Evolutionary conservation across 2,888 invertebrate species (phyloP), one percentile per base, ranked within the genome.

Genomic region (Troides helena): DNA sequence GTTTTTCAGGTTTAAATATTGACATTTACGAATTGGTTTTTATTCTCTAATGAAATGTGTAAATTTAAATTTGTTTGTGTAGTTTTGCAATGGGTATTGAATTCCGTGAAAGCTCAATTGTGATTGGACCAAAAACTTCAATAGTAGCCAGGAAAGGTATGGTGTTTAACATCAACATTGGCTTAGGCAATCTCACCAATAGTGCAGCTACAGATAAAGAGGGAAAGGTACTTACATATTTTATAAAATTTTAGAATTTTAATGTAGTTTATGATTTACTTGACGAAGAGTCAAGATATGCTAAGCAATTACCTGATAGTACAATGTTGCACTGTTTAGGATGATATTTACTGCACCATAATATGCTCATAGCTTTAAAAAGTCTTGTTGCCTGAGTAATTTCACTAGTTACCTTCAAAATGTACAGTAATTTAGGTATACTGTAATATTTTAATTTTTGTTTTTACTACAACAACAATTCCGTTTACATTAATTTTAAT

Each of bases 81-180:
- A 95, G 95, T 7, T 99, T 99, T 92, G 98, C 96, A 0, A 99
- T 98, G 96, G 99, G 99, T 10, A 97, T 99, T 77, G 99, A 99
- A 85, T 99, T 99, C 85, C 95, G 99, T 69, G 99, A 99, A 87
- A 97, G 97, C 77, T 97, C 98, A 0, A 93, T 99, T 69, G 94
- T 98, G 0, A 97, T 99, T 80, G 97, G 97, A 0, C 97, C 98
- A 1, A 99, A 99, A 93, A 97, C 97, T 18, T 95, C 94, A 59
- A 95, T 95, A 1, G 85, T 94, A 2, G 95, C 96, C 0, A 96
- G 95, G 79, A 98, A 98, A 87, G 98, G 98, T 68, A 99, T 99
- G 99, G 96, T 98, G 0, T 99, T 99, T 83, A 99, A 99, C 85
- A 94, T 99, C 12, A 98, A 98, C 82, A 95, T 99, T 75, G 99